These are phyloP conservation scores for Diplogasteroides magnus DNA, from an alignment of 1,140 invertebrate species.

Conservation along the genomic window DNA sequence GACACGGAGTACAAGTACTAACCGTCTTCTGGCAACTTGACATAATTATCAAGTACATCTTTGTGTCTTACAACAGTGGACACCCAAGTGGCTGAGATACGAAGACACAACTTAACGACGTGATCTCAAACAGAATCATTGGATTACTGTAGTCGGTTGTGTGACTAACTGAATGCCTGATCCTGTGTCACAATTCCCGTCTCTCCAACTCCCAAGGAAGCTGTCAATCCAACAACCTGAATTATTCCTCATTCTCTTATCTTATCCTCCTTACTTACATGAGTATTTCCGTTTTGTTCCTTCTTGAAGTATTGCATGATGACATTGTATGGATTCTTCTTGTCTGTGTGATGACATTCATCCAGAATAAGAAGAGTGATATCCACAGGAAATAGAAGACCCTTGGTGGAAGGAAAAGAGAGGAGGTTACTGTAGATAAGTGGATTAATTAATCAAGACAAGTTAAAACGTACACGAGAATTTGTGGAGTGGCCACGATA, in stretches of 20 bases:
- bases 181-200: neutral
- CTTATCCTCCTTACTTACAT: neutral
- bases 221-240: neutral
- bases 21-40: neutral
- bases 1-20: neutral
- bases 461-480: neutral
- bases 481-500: neutral
- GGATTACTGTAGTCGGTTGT: neutral
- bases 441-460: neutral
- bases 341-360: neutral
- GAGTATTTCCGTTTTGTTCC: neutral
- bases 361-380: neutral
- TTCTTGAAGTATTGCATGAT: neutral
- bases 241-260: too few relatives aligned
- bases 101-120: neutral
- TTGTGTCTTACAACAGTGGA: neutral
- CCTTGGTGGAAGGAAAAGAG: neutral
- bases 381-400: neutral
- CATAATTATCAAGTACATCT: neutral
- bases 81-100: neutral
- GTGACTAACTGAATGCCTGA: neutral
- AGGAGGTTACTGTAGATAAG: neutral
- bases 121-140: neutral
- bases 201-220: neutral
- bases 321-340: neutral